phyloP scores from a whole-genome alignment of 2,797 vertebrate species.

The Sebastes umbrosus region DNA sequence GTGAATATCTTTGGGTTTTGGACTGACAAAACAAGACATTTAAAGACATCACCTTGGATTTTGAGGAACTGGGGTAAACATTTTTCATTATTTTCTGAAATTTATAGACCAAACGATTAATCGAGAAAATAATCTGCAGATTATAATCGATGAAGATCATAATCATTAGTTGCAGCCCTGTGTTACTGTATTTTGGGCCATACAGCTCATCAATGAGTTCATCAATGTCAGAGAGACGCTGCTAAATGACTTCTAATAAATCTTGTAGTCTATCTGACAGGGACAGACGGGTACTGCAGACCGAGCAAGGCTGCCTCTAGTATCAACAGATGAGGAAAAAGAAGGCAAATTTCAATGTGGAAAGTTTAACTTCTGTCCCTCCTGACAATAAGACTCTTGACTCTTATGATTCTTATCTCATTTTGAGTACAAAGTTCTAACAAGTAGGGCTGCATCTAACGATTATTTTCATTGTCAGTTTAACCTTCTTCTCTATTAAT shows the following conservation, averaged over 20 bases:
- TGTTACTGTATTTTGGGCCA: background rate
- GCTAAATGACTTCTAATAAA: slow-evolving; percentile 16
- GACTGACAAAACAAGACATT: no score
- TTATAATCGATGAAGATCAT: no score
- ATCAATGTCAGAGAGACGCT: background rate
- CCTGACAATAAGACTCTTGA: background rate
- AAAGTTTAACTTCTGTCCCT: slow-evolving; percentile 1
- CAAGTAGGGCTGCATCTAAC: no score
- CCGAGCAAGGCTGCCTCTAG: background rate
- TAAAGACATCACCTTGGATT: no score
- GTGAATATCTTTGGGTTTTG: no score
- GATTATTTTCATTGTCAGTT: fast-evolving
- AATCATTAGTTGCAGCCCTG: no score
- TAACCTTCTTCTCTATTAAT: no score
- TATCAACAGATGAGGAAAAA: background rate
- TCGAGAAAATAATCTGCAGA: no score
- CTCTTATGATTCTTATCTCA: background rate
- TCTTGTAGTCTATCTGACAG: slow-evolving; percentile 8
- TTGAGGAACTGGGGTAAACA: no score
- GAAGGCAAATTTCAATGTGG: background rate
- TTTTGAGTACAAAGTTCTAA: background rate
- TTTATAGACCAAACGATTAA: no score
- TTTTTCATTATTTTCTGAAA: no score
- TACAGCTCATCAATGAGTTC: background rate
- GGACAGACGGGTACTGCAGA: background rate